A percentile compares a stretch with the other conserved stretches of the same genome.
These are phyloP conservation scores for Crambe crambe DNA, from an alignment of 37 sponge, comb jelly and placozoan genomes.

Conservation along the genomic window DNA sequence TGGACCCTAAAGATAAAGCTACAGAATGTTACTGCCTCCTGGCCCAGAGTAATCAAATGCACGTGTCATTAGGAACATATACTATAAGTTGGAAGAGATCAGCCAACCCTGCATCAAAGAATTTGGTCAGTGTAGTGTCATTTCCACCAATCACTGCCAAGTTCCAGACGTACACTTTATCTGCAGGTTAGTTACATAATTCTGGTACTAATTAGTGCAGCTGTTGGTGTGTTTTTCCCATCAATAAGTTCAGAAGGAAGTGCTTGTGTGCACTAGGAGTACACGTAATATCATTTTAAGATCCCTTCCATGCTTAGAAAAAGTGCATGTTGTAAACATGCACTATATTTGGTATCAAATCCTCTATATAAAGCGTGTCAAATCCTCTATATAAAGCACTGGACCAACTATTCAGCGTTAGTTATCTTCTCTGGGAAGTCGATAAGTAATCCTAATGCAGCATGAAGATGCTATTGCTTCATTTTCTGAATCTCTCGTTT, in stretches of 20 bases:
- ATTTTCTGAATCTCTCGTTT: background rate
- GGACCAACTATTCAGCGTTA: too few species aligned
- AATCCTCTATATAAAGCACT: too few species aligned
- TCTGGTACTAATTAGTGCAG: too few species aligned
- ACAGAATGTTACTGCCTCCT: slow-evolving; percentile 34
- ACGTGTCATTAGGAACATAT: slow-evolving; percentile 34
- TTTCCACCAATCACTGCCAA: slow-evolving; percentile 33
- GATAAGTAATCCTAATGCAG: too few species aligned
- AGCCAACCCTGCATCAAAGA: background rate
- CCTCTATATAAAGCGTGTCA: too few species aligned
- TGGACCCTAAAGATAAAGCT: slow-evolving; percentile 37
- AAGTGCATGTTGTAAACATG: background rate
- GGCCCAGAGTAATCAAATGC: background rate
- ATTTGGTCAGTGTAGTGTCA: slow-evolving; percentile 11
- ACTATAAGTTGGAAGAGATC: slow-evolving; percentile 41
- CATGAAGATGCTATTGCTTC: too few species aligned
- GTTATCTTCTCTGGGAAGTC: too few species aligned
- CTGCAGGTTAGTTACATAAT: slow-evolving; percentile 30
- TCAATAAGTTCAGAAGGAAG: too few species aligned
- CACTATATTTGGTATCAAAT: too few species aligned
- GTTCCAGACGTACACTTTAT: slow-evolving; percentile 14
- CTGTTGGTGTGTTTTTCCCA: too few species aligned
- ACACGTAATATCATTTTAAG: background rate
- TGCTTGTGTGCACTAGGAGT: background rate
- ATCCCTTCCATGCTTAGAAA: background rate